Evolutionary conservation across 2,113 vertebrate species (phyloP).

Genomic region (Phaethon lepturus): DNA sequence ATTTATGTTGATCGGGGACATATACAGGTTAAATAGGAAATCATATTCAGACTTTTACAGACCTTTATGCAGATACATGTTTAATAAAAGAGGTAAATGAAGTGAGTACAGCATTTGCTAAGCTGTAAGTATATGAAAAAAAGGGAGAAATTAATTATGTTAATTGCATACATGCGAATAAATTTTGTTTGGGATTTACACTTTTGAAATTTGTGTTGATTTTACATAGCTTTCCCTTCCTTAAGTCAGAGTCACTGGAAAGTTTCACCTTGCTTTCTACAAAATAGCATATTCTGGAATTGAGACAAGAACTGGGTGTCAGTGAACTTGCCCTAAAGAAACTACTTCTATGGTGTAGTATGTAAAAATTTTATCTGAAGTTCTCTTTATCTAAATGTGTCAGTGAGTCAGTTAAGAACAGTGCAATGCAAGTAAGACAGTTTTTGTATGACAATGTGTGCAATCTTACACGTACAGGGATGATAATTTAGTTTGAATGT

Average conservation of each 20-base stretch:
- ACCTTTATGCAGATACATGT: not conserved
- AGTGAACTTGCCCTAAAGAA: not conserved
- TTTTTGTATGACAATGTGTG: not conserved
- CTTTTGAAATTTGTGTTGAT: not conserved
- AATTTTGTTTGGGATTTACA: not conserved
- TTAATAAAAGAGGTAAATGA: not conserved
- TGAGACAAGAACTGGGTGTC: not conserved
- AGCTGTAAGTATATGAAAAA: not conserved
- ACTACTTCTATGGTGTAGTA: not conserved
- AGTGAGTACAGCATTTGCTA: not conserved
- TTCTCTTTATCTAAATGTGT: not conserved
- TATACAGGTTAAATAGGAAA: not conserved
- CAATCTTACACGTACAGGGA: not conserved
- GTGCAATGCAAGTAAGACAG: not conserved
- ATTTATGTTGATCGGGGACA: not conserved
- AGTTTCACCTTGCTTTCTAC: not conserved
- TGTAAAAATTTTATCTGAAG: not conserved
- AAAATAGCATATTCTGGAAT: not conserved
- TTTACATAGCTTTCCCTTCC: not conserved
- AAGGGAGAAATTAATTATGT: not conserved
- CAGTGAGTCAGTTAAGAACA: not conserved
- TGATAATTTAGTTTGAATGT: not conserved
- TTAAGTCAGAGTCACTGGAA: not conserved
- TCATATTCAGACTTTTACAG: not conserved
- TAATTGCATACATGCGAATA: not conserved